These are phyloP conservation scores for Drosophila barbarae DNA, from an alignment of 2,888 invertebrate genomes.

Conservation along the genomic window DNA sequence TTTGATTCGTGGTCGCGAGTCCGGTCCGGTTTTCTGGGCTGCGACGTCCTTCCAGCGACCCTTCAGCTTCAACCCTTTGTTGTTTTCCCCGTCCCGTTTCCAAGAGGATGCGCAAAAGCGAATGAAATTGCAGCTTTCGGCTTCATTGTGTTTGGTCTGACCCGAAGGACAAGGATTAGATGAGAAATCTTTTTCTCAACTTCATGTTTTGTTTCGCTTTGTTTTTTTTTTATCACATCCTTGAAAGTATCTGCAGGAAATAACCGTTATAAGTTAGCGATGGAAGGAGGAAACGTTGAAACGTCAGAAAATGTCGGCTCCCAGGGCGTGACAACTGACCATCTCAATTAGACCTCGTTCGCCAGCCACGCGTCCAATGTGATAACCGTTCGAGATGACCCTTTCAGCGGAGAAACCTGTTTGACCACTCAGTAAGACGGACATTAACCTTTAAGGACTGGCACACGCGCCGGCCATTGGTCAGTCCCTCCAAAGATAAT, in stretches of 20 bases:
- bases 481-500: slow-evolving; percentile 57
- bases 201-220: slow-evolving; percentile 20
- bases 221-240: slow-evolving; percentile 11
- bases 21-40: slow-evolving; percentile 67
- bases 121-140: slow-evolving; percentile 66
- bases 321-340: slow-evolving; percentile 32
- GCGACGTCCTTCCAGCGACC: slow-evolving; percentile 54
- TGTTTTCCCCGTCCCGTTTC: slow-evolving; percentile 27
- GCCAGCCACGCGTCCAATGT: slow-evolving; percentile 51
- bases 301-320: slow-evolving; percentile 29
- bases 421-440: slow-evolving; percentile 49
- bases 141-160: slow-evolving; percentile 37
- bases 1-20: slow-evolving; percentile 61
- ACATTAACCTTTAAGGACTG: slow-evolving; percentile 27
- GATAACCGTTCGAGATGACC: slow-evolving; percentile 46
- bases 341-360: slow-evolving; percentile 38
- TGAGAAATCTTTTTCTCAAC: slow-evolving; percentile 61
- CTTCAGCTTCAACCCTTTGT: slow-evolving; percentile 71
- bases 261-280: slow-evolving; percentile 63
- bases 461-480: slow-evolving; percentile 61
- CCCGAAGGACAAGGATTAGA: slow-evolving; percentile 44
- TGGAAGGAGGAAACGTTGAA: background rate
- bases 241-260: slow-evolving; percentile 36
- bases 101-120: slow-evolving; percentile 59
- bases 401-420: slow-evolving; percentile 57